Evolutionary conservation across 2,888 invertebrate genomes (phyloP), one percentile per base, ranked within the genome.

Genomic region (Thymelicus sylvestris): DNA sequence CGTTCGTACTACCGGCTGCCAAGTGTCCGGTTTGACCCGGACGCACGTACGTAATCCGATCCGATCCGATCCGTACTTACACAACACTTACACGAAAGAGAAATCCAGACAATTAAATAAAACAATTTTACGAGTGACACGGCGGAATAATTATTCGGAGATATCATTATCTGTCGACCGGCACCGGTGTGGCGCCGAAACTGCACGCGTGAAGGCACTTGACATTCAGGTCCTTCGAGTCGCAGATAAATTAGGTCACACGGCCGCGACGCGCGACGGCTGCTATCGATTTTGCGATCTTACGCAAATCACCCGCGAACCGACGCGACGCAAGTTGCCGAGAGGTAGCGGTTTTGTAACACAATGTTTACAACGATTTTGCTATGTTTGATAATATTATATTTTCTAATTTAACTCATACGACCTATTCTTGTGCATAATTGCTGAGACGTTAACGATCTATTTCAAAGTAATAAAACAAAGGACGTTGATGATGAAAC

Each of bases 251-350:
- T 86, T 88, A 82, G 91, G 91, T 91, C 90, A 87, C 80, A 84
- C 85, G 81, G 88, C 80, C 89, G 87, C 86, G 87, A 86, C 87
- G 84, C 89, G 87, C 86, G 87, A 86, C 87, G 84, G 81, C 77
- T 81, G 80, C 76, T 87, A 91, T 91, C 88, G 91, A 91, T 91
- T 89, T 85, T 82, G 79, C 82, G 80, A 86, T 89, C 87, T 88
- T 85, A 86, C 86, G 85, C 84, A 84, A 86, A 85, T 80, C 77
- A 78, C 79, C 52, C 59, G 39, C 55, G 60, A 13, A 48, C 52
- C n/a, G 52, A 52, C 39, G n/a, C n/a, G 52, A 52, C 39, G n/a
- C 69, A 66, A 69, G 64, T 52, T 31, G 60, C 47, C 67, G 6
- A 57, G 66, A 64, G 38, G 52, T 39, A 15, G 66, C 41, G 39